phyloP scores from a whole-genome alignment of 1,140 invertebrate species.

The Ganaspis sp. region DNA sequence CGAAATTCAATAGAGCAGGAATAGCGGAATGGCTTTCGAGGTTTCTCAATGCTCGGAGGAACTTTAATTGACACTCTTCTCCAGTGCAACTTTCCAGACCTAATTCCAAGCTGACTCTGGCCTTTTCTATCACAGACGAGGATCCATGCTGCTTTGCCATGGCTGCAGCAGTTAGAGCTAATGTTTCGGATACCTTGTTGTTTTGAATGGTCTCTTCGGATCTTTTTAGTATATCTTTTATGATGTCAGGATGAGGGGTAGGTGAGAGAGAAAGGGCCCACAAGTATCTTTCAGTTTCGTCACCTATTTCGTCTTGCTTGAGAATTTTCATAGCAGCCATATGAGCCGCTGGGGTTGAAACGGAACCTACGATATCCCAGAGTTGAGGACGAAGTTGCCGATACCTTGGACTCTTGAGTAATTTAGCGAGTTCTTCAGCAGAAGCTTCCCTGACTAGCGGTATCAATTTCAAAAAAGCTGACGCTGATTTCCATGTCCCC shows the following conservation, averaged over 20 bases:
- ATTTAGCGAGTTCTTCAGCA: slow-evolving; percentile 78
- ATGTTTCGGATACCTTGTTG: slow-evolving; percentile 80
- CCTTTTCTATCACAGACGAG: slow-evolving; percentile 66
- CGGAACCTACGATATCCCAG: slow-evolving; percentile 82
- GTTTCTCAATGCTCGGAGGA: slow-evolving; percentile 83
- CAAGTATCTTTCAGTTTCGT: slow-evolving; percentile 84
- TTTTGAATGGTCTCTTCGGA: slow-evolving; percentile 76
- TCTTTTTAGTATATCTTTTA: slow-evolving; percentile 78
- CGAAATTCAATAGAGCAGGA: slow-evolving; percentile 78
- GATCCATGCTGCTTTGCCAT: slow-evolving; percentile 76
- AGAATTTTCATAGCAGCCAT: slow-evolving; percentile 82
- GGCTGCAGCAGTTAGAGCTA: slow-evolving; percentile 80
- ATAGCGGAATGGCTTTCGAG: slow-evolving; percentile 78
- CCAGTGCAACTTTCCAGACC: slow-evolving; percentile 77
- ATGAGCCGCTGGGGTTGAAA: slow-evolving; percentile 82
- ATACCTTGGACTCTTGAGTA: slow-evolving; percentile 76
- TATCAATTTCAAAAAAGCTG: slow-evolving; percentile 81
- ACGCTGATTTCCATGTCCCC: slow-evolving; percentile 81
- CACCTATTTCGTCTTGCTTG: slow-evolving; percentile 78
- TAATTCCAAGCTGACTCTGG: slow-evolving; percentile 74
- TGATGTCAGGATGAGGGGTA: slow-evolving; percentile 73
- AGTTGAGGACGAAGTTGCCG: slow-evolving; percentile 78
- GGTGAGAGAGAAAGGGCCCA: slow-evolving; percentile 82
- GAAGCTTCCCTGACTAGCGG: slow-evolving; percentile 78
- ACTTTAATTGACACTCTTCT: slow-evolving; percentile 78